Evolutionary conservation across 53 echinoderm and acorn worm genomes (phyloP).

Genomic region (Antedon mediterranea): DNA sequence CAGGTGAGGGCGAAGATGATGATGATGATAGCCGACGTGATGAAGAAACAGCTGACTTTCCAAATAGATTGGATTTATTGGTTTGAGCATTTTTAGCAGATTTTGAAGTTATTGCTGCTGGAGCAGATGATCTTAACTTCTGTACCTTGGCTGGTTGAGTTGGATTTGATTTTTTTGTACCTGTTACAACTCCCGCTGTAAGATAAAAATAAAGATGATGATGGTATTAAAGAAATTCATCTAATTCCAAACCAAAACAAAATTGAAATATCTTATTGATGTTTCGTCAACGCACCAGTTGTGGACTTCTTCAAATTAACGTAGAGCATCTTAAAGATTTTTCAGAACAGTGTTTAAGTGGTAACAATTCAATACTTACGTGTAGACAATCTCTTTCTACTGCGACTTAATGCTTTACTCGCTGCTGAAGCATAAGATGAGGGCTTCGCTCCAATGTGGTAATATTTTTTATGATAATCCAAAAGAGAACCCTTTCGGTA

Average conservation of each 20-base stretch:
- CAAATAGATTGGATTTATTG: background rate
- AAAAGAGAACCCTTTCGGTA: constrained; percentile 72
- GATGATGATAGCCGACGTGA: background rate
- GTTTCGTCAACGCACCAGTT: too few species aligned
- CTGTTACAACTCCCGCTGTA: background rate
- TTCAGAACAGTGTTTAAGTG: background rate
- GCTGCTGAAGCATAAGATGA: constrained; percentile 25
- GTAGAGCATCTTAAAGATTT: too few species aligned
- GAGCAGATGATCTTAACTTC: background rate
- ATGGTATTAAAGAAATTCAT: too few species aligned
- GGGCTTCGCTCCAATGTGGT: constrained; percentile 43
- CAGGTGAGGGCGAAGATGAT: background rate
- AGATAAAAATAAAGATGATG: background rate
- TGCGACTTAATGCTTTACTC: constrained; percentile 31
- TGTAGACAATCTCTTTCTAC: constrained; percentile 36
- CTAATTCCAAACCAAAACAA: too few species aligned
- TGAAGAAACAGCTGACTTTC: background rate
- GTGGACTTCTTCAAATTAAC: too few species aligned
- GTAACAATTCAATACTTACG: constrained; percentile 18
- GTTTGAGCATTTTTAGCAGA: background rate
- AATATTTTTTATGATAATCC: constrained; percentile 94
- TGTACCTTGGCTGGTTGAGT: background rate
- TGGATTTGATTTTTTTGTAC: background rate
- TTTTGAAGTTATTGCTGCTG: background rate
- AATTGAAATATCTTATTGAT: too few species aligned